Evolutionary conservation across 2,797 vertebrate genomes (phyloP).

Genomic region (Clamator glandarius): DNA sequence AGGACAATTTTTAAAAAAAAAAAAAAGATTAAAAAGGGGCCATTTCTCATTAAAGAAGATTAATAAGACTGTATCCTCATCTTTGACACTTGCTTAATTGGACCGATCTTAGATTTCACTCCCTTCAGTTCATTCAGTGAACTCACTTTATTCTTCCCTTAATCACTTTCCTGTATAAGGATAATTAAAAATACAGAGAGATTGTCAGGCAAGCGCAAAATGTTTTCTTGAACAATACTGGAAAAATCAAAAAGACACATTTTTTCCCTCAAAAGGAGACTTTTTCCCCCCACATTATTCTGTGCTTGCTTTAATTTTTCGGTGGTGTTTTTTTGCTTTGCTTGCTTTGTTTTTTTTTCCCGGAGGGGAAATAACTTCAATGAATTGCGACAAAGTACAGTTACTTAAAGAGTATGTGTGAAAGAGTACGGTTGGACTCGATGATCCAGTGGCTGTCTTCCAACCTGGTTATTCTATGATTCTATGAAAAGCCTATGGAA

Average conservation of each 20-base stretch:
- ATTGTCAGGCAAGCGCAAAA: background rate
- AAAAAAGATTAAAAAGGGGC: accelerated
- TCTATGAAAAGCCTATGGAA: background rate
- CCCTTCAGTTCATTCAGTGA: background rate
- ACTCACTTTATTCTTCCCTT: background rate
- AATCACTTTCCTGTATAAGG: background rate
- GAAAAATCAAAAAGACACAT: background rate
- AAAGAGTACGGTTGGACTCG: too few species aligned
- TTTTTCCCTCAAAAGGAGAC: too few species aligned
- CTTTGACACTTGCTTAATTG: background rate
- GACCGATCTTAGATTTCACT: background rate
- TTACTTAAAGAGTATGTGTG: background rate
- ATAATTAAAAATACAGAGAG: background rate
- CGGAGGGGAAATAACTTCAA: background rate
- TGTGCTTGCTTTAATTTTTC: background rate
- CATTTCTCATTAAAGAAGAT: background rate
- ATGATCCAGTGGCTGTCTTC: too few species aligned
- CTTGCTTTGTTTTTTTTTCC: too few species aligned
- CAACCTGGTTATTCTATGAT: too few species aligned
- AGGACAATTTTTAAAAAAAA: background rate
- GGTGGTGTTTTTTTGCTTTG: too few species aligned
- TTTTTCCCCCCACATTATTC: background rate
- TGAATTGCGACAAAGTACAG: background rate
- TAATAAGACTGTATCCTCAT: background rate
- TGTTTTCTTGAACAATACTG: background rate